Evolutionary conservation across 53 echinoderm and acorn worm species (phyloP), one percentile per base, ranked within the genome.

Genomic region (Antedon mediterranea): DNA sequence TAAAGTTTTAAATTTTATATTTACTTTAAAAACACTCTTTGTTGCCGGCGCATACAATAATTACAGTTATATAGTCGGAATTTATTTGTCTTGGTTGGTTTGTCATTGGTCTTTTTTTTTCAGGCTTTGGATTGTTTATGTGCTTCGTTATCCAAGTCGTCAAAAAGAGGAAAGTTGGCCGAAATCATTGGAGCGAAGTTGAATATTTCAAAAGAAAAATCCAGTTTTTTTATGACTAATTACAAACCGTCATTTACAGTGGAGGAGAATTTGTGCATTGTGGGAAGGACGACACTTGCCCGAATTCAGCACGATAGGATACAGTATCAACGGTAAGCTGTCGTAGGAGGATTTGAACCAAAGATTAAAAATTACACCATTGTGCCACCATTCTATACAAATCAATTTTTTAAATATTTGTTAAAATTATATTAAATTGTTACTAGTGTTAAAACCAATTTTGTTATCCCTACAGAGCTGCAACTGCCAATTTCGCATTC

Each of bases 41-140:
- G n/a, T n/a, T n/a, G n/a, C n/a, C n/a, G n/a, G n/a, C n/a, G n/a
- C n/a, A n/a, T n/a, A n/a, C n/a, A n/a, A n/a, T n/a, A n/a, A n/a
- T n/a, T n/a, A n/a, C n/a, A n/a, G n/a, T n/a, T n/a, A n/a, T n/a
- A n/a, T n/a, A n/a, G n/a, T n/a, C n/a, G n/a, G n/a, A n/a, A n/a
- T n/a, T n/a, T 41, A 41, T 41, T 41, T 41, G 41, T n/a, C n/a
- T n/a, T n/a, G n/a, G n/a, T n/a, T n/a, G n/a, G n/a, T n/a, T n/a
- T n/a, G n/a, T n/a, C n/a, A n/a, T 37, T 37, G 11, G 11, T 37
- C 27, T 44, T 41, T 57, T 72, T 41, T 74, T 32, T 72, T 13
- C 32, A 97, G 97, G 97, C 88, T 27, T 33, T 97, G 43, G 97
- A 97, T 77, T 97, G 97, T 75, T 97, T 97, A 72, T 92, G 89